Base-by-base conservation (phyloP, 1,140 invertebrate species). In the Dufourea novaeangliae region DNA sequence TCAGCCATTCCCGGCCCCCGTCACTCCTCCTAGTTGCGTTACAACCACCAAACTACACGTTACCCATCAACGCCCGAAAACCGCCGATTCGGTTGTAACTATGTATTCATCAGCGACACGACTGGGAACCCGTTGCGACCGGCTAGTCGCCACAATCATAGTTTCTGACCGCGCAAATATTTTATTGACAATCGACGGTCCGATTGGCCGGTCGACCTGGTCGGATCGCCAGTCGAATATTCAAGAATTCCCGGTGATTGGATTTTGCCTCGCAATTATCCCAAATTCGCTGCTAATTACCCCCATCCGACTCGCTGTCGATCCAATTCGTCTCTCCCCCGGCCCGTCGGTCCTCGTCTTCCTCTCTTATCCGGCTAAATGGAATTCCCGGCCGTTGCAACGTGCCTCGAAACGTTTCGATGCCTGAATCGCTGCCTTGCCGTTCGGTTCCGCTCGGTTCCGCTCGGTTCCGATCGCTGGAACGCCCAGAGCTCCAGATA, bases 371-470 rank as follows among this genome's bases (percentile, higher is more conserved):
- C 32, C 17, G 44, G 29, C 69, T 80, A 82, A 80, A 80, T 66
- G 64, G 64, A 64, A 78, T 79, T 77, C 67, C 46, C 56, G 32
- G 3, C 20, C 32, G 61, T 37, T 56, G 37, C 57, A 54, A 41
- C 61, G 62, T 39, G 76, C 61, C 27, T 37, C 57, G 79, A 68
- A 74, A 63, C 64, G 76, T 79, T 66, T 73, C 79, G 78, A 66
- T 63, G 46, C 63, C 37, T n/a, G 44, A 59, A 59, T 54, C 3
- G 76, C n/a, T n/a, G n/a, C n/a, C n/a, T n/a, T n/a, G n/a, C n/a
- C n/a, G n/a, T n/a, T n/a, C n/a, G n/a, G n/a, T n/a, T n/a, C n/a
- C n/a, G n/a, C n/a, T n/a, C n/a, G n/a, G n/a, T n/a, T n/a, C n/a
- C n/a, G n/a, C n/a, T n/a, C n/a, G n/a, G n/a, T n/a, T n/a, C n/a